phyloP scores from a whole-genome alignment of 2,888 invertebrate genomes.

The Heliconius hortense region DNA sequence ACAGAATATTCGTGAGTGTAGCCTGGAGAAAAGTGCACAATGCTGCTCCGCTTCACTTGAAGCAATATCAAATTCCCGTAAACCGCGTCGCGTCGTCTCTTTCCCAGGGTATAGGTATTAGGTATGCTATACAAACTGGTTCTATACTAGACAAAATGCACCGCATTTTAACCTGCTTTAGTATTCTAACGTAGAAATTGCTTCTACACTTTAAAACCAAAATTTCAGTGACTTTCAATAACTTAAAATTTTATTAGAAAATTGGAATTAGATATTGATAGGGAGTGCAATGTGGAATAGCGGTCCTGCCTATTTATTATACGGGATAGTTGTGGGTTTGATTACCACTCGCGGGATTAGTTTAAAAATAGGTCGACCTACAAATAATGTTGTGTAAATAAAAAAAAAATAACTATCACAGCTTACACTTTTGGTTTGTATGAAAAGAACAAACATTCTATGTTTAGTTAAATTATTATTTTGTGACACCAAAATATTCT shows the following conservation, averaged over 20 bases:
- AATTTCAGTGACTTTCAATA: slow-evolving; percentile 5
- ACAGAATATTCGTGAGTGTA: slow-evolving; percentile 23
- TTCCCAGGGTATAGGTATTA: slow-evolving; percentile 28
- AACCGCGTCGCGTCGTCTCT: slow-evolving; percentile 53
- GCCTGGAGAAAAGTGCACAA: slow-evolving; percentile 61
- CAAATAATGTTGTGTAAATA: no score
- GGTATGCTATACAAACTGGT: slow-evolving; percentile 29
- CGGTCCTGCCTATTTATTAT: background rate
- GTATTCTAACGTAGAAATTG: slow-evolving; percentile 24
- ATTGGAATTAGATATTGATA: background rate
- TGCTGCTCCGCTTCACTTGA: slow-evolving; percentile 61
- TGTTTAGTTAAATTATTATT: no score
- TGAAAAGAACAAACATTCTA: no score
- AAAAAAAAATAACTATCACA: no score
- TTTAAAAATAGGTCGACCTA: no score
- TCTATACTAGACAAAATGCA: slow-evolving; percentile 32
- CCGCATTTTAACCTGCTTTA: slow-evolving; percentile 31
- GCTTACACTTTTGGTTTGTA: no score
- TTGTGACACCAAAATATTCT: no score
- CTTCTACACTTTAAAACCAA: slow-evolving; percentile 13
- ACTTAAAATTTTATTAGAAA: background rate
- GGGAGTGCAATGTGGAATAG: no score
- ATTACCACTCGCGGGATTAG: background rate
- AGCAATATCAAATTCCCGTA: slow-evolving; percentile 60
- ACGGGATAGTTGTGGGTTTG: background rate